Base-by-base conservation (phyloP, 1,140 invertebrate genomes). In the Camponotus pennsylvanicus region DNA sequence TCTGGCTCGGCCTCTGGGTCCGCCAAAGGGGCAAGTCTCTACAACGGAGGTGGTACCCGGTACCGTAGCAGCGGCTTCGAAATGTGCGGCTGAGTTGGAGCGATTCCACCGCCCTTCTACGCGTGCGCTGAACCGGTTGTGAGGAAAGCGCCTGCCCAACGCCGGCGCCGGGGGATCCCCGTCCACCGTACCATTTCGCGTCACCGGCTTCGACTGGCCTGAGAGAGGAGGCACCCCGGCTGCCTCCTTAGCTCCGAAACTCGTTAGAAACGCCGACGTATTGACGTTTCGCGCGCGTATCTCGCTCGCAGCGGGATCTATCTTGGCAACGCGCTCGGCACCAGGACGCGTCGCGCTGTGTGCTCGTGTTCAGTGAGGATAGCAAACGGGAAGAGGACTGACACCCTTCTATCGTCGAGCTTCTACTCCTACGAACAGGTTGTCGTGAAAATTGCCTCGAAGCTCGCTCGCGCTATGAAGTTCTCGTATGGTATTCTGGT, bases 121-220 rank as follows among this genome's bases (percentile, higher is more conserved):
- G 80, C 18, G 9, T 71, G 64, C n/a, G 73, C 66, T 85, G 73
- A 88, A 90, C 88, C 91, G 89, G 86, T 89, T 89, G 89, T 78
- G 91, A 93, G 92, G 87, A 87, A 77, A 90, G 82, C 40, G 80
- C 86, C 82, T 71, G 86, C 89, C 89, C 88, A 84, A 89, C 88
- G 52, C 79, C 88, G 83, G 89, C 57, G 40, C 89, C 88, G 87
- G 80, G 45, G 80, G 67, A 88, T 86, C 64, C 86, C 88, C 89
- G 88, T 87, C 78, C 88, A 82, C 89, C 92, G 92, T 94, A 94
- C 92, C 94, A 92, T 94, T 95, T 92, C 91, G 92, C 95, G 94
- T 95, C 92, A 92, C 93, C 92, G 92, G 91, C 92, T 93, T 93
- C 93, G 87, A 91, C 93, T 93, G 94, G 91, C 89, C 87, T 89